Evolutionary conservation across 1,140 invertebrate species (phyloP).

Genomic region (Ips nitidus): DNA sequence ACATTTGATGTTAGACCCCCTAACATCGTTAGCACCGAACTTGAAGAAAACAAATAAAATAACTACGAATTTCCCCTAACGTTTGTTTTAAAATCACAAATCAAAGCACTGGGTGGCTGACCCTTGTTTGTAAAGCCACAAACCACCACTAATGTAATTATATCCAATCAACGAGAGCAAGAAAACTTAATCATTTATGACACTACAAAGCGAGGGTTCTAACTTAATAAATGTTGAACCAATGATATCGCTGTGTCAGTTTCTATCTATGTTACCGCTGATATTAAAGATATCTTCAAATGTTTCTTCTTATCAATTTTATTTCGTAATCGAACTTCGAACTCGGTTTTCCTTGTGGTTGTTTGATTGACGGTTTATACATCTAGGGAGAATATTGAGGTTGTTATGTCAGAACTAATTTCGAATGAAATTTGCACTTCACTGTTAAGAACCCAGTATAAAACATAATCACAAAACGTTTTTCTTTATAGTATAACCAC

Average conservation of each 20-base stretch:
- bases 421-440: too few relatives aligned
- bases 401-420: too few relatives aligned
- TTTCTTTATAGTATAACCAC: too few relatives aligned
- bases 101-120: slow-evolving; percentile 37
- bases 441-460: too few relatives aligned
- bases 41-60: not conserved
- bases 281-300: slow-evolving; percentile 32
- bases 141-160: slow-evolving; percentile 44
- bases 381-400: too few relatives aligned
- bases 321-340: too few relatives aligned
- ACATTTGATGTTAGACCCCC: too few relatives aligned
- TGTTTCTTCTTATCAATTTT: not conserved
- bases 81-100: slow-evolving; percentile 36
- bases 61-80: slow-evolving; percentile 6
- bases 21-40: too few relatives aligned
- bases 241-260: slow-evolving; percentile 34
- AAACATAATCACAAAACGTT: too few relatives aligned
- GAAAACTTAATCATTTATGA: slow-evolving; percentile 42
- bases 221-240: slow-evolving; percentile 40
- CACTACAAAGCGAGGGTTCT: slow-evolving; percentile 36
- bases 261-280: not conserved
- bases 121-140: slow-evolving; percentile 45
- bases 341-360: too few relatives aligned
- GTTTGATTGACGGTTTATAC: too few relatives aligned
- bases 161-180: slow-evolving; percentile 44